These are phyloP conservation scores for Tetragonula carbonaria DNA, from an alignment of 2,888 invertebrate species.

Conservation along the genomic window DNA sequence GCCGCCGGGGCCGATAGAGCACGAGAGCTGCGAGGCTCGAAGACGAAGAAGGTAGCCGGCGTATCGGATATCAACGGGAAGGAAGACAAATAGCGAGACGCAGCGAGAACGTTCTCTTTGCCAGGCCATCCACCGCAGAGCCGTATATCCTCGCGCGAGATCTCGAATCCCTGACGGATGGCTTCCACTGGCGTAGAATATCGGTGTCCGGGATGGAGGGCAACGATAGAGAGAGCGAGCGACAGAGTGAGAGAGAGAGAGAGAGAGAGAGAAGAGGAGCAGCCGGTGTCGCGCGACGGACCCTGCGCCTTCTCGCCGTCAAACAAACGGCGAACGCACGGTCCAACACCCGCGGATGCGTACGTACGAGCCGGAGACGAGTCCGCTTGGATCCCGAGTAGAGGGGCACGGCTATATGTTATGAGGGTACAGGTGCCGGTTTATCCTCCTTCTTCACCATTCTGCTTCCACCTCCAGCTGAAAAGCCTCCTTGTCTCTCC, in stretches of 20 bases:
- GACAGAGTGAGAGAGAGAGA: neutral
- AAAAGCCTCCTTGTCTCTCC: slow-evolving; percentile 50
- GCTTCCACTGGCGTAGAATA: slow-evolving; percentile 61
- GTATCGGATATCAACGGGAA: slow-evolving; percentile 67
- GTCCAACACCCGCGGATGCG: slow-evolving; percentile 61
- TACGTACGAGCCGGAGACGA: slow-evolving; percentile 55
- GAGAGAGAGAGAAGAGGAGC: neutral
- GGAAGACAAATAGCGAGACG: slow-evolving; percentile 69
- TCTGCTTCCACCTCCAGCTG: slow-evolving; percentile 49
- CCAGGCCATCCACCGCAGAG: slow-evolving; percentile 68
- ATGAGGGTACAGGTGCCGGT: slow-evolving; percentile 75
- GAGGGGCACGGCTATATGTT: slow-evolving; percentile 67
- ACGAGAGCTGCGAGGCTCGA: slow-evolving; percentile 10
- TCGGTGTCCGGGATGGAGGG: slow-evolving; percentile 5
- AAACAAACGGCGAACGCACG: slow-evolving; percentile 65
- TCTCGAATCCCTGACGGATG: slow-evolving; percentile 69
- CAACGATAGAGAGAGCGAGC: neutral
- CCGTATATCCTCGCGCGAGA: slow-evolving; percentile 63
- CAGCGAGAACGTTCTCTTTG: slow-evolving; percentile 69
- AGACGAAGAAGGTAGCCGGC: slow-evolving; percentile 57
- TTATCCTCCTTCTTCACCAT: slow-evolving; percentile 65
- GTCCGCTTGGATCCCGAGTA: slow-evolving; percentile 42
- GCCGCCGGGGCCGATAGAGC: slow-evolving; percentile 37
- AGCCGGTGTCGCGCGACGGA: slow-evolving; percentile 65
- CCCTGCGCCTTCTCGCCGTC: slow-evolving; percentile 65